A percentile compares a stretch with the other conserved stretches of the same genome.
Conservation (phyloP, 2,113 vertebrate genomes). For the Mirounga angustirostris region DNA sequence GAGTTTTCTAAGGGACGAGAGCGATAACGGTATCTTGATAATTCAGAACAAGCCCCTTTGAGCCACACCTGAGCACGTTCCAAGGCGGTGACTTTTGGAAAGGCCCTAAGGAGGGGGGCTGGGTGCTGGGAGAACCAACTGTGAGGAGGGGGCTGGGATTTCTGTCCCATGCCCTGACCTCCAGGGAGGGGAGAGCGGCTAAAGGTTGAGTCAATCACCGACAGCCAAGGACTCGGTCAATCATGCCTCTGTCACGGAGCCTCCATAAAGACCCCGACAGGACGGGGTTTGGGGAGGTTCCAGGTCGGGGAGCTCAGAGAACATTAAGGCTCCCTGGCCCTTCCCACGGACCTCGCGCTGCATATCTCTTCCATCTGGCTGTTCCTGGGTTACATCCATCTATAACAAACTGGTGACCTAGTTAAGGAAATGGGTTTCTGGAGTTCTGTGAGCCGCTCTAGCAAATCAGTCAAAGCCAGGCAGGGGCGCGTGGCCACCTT, state of each 20-base stretch:
- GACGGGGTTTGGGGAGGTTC: neutral
- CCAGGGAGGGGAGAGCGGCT: too few species aligned
- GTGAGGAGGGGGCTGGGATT: neutral
- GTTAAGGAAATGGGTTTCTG: neutral
- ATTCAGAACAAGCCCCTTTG: neutral
- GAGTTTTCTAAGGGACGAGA: too few species aligned
- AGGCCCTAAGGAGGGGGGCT: neutral
- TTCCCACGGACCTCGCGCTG: neutral
- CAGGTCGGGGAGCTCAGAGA: neutral
- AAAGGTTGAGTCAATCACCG: neutral
- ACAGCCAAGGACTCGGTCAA: neutral
- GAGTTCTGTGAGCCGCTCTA: neutral
- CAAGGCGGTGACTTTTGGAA: neutral
- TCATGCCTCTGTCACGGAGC: too few species aligned
- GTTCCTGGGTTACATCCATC: neutral
- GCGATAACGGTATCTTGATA: neutral
- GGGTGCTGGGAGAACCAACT: neutral
- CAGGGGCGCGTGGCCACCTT: rapidly evolving
- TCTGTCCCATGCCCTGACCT: neutral
- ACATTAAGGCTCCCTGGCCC: rapidly evolving
- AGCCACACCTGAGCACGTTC: neutral
- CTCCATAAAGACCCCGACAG: too few species aligned
- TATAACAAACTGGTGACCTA: neutral
- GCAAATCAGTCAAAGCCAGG: neutral
- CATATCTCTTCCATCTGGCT: neutral